Base-by-base conservation (phyloP, 2,888 invertebrate species). In the Zele albiditarsus region DNA sequence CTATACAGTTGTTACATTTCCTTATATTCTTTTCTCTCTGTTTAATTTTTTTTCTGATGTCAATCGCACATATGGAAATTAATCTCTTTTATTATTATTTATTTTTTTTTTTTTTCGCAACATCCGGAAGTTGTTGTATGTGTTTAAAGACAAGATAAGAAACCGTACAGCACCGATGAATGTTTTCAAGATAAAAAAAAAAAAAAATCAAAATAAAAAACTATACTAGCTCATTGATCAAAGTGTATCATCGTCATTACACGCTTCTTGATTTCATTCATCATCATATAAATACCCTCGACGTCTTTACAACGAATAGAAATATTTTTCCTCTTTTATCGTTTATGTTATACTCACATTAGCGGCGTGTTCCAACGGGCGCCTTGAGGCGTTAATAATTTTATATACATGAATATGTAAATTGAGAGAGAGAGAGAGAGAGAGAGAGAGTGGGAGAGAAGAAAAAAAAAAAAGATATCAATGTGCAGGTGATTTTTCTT, bases 201-300 rank as follows among this genome's bases (percentile, higher is more conserved):
- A 31, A 46, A 23, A 16, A 28, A 58, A 16, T 38, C 38, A 31
- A 46, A 23, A 16, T 33, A 20, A 28, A 31, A n/a, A 16, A n/a
- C 6, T 16, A 38, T 14, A 65, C 23, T 60, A 27, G 3, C 25
- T 57, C 53, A 58, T 73, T 67, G 67, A 58, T 62, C 20, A 46
- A 12, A 25, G 16, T 23, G 31, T 38, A 57, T 72, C 53, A 69
- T 76, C 46, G 63, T 73, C 67, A 76, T 73, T 73, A 68, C 73
- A 73, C 73, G 73, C 62, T 69, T 12, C 38, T 69, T 73, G 63
- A 49, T 38, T 69, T 63, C 72, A 76, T 76, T 76, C 57, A 68
- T 63, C n/a, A 53, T 53, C 53, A 23, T 53, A 53, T 23, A 53
- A 68, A n/a, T 57, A 67, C 27, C 5, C 6, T 38, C 38, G 16